phyloP scores from a whole-genome alignment of 2,888 invertebrate genomes.

The Leptothorax acervorum region DNA sequence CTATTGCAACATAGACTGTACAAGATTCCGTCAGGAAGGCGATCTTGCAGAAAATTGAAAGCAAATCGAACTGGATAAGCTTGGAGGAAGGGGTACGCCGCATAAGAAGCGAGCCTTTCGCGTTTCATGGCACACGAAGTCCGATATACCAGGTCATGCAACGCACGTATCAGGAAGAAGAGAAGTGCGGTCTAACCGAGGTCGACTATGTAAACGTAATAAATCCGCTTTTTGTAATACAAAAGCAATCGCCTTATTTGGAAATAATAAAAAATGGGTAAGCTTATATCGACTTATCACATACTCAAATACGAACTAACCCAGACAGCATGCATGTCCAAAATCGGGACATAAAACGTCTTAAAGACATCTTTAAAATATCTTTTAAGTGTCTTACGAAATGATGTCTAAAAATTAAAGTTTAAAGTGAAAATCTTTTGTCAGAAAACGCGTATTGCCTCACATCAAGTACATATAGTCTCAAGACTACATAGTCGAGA shows the following conservation, averaged over 20 bases:
- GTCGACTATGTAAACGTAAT: slow-evolving; percentile 85
- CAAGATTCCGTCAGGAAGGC: slow-evolving; percentile 89
- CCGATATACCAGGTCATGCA: slow-evolving; percentile 89
- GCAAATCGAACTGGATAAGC: slow-evolving; percentile 87
- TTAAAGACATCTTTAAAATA: too few species aligned
- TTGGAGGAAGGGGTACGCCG: slow-evolving; percentile 88
- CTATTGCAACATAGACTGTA: slow-evolving; percentile 86
- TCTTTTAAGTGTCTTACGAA: too few species aligned
- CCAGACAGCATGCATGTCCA: too few species aligned
- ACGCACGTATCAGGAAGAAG: slow-evolving; percentile 89
- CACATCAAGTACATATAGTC: neutral
- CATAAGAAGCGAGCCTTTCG: slow-evolving; percentile 88
- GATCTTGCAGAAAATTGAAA: slow-evolving; percentile 89
- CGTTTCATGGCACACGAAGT: slow-evolving; percentile 89
- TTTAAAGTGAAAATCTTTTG: neutral
- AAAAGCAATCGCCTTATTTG: slow-evolving; percentile 81
- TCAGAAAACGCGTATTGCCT: neutral
- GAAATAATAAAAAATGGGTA: slow-evolving; percentile 84
- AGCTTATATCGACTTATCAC: slow-evolving; percentile 14
- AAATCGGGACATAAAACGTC: too few species aligned
- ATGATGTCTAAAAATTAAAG: neutral
- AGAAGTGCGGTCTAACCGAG: slow-evolving; percentile 90
- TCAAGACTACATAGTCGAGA: neutral
- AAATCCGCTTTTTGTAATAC: slow-evolving; percentile 79
- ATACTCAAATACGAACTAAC: neutral